Evolutionary conservation across 1,140 invertebrate species (phyloP), one percentile per base, ranked within the genome.

Genomic region (Tribolium castaneum): DNA sequence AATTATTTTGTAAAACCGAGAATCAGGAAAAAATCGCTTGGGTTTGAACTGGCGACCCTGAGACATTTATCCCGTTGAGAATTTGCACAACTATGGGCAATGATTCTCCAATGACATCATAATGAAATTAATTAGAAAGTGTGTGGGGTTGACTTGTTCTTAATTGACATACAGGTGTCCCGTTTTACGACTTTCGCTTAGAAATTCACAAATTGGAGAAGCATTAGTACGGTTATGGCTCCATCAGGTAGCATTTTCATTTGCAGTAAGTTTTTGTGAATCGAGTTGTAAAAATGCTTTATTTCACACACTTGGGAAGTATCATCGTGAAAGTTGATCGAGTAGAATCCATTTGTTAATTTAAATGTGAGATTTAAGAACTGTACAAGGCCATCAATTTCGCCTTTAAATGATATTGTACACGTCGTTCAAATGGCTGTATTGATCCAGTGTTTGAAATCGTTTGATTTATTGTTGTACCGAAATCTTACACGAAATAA

Each of bases 271-370:
- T 30, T 45, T 45, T 45, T 6, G 39, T 10, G 39, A 45, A 45
- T 45, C n/a, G 39, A 45, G 39, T 45, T 45, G 70, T n/a, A 72
- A 72, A 6, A 22, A 51, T 51, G 22, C 62, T 75, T 75, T 14
- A 75, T 75, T 75, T 75, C 73, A 75, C 73, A 59, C 22, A 75
- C 19, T 45, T 75, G 73, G 73, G 73, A 75, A 75, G 51, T 75
- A 75, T 75, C 73, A 59, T 56, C 73, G 73, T 75, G 73, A 75
- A 75, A 75, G 73, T 75, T 75, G 52, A 51, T 30, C 16, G 45
- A 70, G 66, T 12, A 51, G 10, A 51, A 34, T 52, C 13, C 19
- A 34, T 49, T 74, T 74, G 54, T 35, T 59, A 39, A 39, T 16
- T n/a, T 75, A 59, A 75, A 54, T 12, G 51, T 75, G 51, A 59